Percentiles rank a stretch among this genome's conserved stretches.
phyloP scores from a whole-genome alignment of 2,888 invertebrate genomes.

The Mechanitis messenoides region DNA sequence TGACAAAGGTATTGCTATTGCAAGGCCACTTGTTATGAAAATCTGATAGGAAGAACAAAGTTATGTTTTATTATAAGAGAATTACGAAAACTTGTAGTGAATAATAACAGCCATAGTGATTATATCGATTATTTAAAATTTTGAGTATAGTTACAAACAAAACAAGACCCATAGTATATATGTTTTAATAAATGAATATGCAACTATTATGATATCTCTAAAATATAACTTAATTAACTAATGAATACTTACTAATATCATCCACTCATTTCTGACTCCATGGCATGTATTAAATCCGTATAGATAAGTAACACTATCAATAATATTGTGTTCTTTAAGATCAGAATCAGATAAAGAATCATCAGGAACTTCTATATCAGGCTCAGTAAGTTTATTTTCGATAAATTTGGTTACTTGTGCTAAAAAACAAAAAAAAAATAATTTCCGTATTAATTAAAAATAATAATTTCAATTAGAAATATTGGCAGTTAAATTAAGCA shows the following conservation, averaged over 20 bases:
- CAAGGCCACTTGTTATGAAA: conserved; percentile 59
- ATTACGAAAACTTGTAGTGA: too few relatives aligned
- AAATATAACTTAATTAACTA: background rate
- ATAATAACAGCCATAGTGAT: too few relatives aligned
- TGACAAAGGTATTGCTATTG: conserved; percentile 47
- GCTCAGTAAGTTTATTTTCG: conserved; percentile 55
- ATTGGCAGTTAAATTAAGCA: background rate
- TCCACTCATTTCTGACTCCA: conserved; percentile 67
- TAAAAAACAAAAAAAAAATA: conserved; percentile 2
- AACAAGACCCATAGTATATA: too few relatives aligned
- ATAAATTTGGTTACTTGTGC: conserved; percentile 40
- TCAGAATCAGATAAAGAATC: conserved; percentile 80
- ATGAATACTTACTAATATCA: conserved; percentile 58
- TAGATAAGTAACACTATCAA: conserved; percentile 83
- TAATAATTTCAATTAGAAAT: background rate
- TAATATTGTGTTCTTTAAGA: conserved; percentile 81
- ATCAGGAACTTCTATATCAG: conserved; percentile 76
- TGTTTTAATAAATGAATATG: too few relatives aligned
- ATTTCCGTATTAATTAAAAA: too few relatives aligned
- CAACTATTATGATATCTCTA: too few relatives aligned
- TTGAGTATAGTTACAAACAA: too few relatives aligned
- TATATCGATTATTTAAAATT: too few relatives aligned
- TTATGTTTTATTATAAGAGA: background rate
- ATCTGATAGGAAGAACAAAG: conserved; percentile 42
- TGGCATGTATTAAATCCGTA: conserved; percentile 78